Conservation (phyloP, 2,113 vertebrate genomes). For the Gadus macrocephalus region DNA sequence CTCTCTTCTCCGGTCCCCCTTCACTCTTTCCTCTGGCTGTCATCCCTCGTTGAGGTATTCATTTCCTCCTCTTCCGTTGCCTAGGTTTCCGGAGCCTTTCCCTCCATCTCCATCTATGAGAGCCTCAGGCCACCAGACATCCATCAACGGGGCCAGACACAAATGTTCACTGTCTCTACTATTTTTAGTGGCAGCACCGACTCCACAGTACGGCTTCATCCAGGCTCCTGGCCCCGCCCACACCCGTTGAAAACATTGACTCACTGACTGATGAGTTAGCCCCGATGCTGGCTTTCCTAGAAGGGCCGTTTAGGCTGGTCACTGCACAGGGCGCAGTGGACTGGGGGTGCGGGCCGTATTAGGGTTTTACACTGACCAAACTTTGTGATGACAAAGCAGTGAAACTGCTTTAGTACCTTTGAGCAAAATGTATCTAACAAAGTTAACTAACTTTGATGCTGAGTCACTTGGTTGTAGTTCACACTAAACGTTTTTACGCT, state of each 20-base stretch:
- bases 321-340: too few species aligned
- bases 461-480: too few species aligned
- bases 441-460: too few species aligned
- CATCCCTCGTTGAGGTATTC: conserved; percentile 12
- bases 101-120: conserved; percentile 4
- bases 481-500: too few species aligned
- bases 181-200: conserved; percentile 49
- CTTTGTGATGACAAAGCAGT: too few species aligned
- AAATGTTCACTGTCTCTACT: conserved; percentile 44
- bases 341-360: too few species aligned
- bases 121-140: conserved; percentile 43
- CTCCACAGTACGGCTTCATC: conserved; percentile 39
- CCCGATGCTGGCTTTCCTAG: conserved; percentile 5
- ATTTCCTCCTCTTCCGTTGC: conserved; percentile 21
- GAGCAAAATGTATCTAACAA: too few species aligned
- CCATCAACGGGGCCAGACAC: conserved; percentile 50
- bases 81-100: conserved; percentile 7
- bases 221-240: conserved; percentile 4
- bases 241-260: background rate
- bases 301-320: background rate
- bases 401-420: too few species aligned
- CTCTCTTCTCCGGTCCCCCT: background rate
- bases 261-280: conserved; percentile 16
- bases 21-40: conserved; percentile 10
- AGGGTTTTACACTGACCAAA: too few species aligned